These are phyloP conservation scores for Listronotus oregonensis DNA, from an alignment of 1,140 invertebrate species.

Conservation along the genomic window DNA sequence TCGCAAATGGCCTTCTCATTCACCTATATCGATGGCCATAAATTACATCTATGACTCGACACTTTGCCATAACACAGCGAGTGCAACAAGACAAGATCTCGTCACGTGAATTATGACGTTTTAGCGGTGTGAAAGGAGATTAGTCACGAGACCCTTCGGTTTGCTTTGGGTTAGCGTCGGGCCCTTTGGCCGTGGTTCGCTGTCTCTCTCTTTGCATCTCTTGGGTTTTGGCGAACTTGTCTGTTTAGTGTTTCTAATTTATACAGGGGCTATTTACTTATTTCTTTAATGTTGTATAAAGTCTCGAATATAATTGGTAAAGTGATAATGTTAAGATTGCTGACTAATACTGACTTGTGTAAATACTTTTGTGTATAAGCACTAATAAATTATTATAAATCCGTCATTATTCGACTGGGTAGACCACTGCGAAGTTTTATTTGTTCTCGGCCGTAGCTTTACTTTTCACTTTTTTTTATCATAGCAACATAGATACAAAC, in stretches of 20 bases:
- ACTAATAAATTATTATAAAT: too few relatives aligned
- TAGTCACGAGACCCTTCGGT: slow-evolving; percentile 36
- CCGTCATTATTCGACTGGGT: too few relatives aligned
- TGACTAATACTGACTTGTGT: too few relatives aligned
- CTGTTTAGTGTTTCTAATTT: neutral
- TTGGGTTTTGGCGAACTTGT: slow-evolving; percentile 1
- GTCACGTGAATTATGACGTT: slow-evolving; percentile 40
- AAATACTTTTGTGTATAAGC: too few relatives aligned
- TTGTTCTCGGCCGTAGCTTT: too few relatives aligned
- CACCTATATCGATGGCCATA: slow-evolving; percentile 22
- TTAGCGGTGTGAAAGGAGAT: slow-evolving; percentile 38
- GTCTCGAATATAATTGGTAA: too few relatives aligned
- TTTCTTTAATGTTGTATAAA: too few relatives aligned
- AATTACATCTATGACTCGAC: slow-evolving; percentile 34
- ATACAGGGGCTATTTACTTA: too few relatives aligned
- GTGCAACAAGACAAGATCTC: slow-evolving; percentile 36
- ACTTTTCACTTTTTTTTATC: too few relatives aligned
- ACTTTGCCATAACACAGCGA: slow-evolving; percentile 24
- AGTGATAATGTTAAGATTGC: too few relatives aligned
- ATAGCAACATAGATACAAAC: too few relatives aligned
- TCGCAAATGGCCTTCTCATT: slow-evolving; percentile 20
- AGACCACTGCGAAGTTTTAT: too few relatives aligned
- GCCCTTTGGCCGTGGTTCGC: slow-evolving; percentile 16
- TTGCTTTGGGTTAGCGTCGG: slow-evolving; percentile 13
- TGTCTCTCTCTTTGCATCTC: slow-evolving; percentile 5